A percentile compares a stretch with the other conserved stretches of the same genome.
phyloP scores from a whole-genome alignment of 1,140 invertebrate species.

The Cydia splendana region DNA sequence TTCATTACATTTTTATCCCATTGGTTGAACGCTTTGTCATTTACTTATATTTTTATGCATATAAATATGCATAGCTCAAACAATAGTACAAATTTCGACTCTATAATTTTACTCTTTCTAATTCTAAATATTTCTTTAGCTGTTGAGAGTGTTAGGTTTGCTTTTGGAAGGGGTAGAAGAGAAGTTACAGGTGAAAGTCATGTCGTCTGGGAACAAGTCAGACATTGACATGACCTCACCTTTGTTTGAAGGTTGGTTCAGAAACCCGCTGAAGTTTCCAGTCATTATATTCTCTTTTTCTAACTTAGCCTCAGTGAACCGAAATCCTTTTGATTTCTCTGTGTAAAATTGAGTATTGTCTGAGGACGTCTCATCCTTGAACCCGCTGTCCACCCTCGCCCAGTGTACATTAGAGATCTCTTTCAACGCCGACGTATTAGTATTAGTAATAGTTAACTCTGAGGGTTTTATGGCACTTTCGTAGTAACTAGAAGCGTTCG shows the following conservation, averaged over 20 bases:
- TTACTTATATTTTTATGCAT: too few relatives aligned
- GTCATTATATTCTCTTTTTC: constrained; percentile 63
- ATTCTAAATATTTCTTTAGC: background rate
- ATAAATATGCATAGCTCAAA: too few relatives aligned
- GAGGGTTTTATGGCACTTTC: constrained; percentile 76
- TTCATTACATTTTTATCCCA: too few relatives aligned
- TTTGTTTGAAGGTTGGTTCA: constrained; percentile 47
- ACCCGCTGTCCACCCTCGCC: constrained; percentile 76
- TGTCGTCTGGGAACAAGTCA: constrained; percentile 71
- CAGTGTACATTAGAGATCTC: constrained; percentile 73
- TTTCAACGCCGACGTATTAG: constrained; percentile 59
- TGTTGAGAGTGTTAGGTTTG: constrained; percentile 43
- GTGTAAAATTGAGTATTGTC: constrained; percentile 68
- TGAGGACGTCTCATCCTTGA: constrained; percentile 72
- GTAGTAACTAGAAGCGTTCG: constrained; percentile 71
- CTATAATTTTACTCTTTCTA: background rate
- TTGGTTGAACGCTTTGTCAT: too few relatives aligned
- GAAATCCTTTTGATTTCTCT: constrained; percentile 45
- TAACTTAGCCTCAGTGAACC: constrained; percentile 59
- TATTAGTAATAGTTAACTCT: constrained; percentile 70
- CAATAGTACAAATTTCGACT: background rate
- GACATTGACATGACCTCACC: constrained; percentile 73
- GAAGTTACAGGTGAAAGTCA: constrained; percentile 75
- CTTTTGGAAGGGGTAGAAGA: constrained; percentile 77
- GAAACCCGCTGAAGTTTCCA: constrained; percentile 59